phyloP scores from a whole-genome alignment of 2,113 vertebrate species.

The Coreoperca whiteheadi region DNA sequence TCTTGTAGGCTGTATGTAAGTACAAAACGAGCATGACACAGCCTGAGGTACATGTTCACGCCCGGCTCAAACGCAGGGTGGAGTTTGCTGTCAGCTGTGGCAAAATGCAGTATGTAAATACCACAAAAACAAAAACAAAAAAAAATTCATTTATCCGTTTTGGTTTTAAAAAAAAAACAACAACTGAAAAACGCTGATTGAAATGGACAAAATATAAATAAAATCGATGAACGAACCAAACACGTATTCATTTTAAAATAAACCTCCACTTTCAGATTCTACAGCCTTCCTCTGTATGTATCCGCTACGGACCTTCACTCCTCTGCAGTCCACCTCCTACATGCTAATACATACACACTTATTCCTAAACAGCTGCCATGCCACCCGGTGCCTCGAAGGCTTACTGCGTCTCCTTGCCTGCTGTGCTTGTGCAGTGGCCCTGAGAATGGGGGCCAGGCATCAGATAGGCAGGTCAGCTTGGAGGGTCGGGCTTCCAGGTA shows the following conservation, averaged over 20 bases:
- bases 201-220: too few relatives aligned
- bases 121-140: neutral
- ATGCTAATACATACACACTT: conserved; percentile 6
- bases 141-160: too few relatives aligned
- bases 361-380: conserved; percentile 40
- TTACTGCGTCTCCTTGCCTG: neutral
- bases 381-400: conserved; percentile 27
- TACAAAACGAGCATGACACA: too few relatives aligned
- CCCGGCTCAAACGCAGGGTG: too few relatives aligned
- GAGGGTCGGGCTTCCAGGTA: conserved; percentile 39
- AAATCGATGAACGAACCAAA: too few relatives aligned
- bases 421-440: neutral
- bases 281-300: neutral
- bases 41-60: too few relatives aligned
- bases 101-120: too few relatives aligned
- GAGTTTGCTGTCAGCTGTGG: too few relatives aligned
- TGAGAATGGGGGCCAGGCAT: conserved; percentile 12
- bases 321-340: neutral
- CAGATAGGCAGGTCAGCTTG: conserved; percentile 26
- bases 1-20: too few relatives aligned
- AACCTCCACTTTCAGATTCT: neutral
- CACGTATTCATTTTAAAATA: neutral
- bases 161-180: too few relatives aligned
- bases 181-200: neutral
- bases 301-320: conserved; percentile 12